Evolutionary conservation across 2,888 invertebrate species (phyloP).

Genomic region (Cataglyphis livida): DNA sequence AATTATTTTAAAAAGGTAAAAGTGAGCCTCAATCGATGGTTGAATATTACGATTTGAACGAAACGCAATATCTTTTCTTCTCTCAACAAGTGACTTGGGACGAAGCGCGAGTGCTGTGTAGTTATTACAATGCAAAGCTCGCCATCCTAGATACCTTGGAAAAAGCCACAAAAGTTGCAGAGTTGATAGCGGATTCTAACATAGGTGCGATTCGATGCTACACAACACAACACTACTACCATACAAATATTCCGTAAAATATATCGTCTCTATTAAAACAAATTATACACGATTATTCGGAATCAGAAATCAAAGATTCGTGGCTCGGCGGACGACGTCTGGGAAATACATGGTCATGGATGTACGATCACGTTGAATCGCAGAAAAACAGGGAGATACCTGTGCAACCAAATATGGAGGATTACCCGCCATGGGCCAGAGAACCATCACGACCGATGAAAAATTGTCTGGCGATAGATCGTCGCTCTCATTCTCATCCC

Average conservation of each 20-base stretch:
- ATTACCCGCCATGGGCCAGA: constrained; percentile 86
- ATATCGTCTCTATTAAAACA: not conserved
- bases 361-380: constrained; percentile 57
- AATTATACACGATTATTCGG: not conserved
- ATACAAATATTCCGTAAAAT: not conserved
- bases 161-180: constrained; percentile 86
- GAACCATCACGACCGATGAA: constrained; percentile 82
- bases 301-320: constrained; percentile 71
- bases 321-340: constrained; percentile 76
- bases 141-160: constrained; percentile 86
- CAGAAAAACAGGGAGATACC: constrained; percentile 68
- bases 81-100: constrained; percentile 86
- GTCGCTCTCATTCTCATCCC: constrained; percentile 86
- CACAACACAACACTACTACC: too few relatives aligned
- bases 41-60: constrained; percentile 83
- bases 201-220: constrained; percentile 82
- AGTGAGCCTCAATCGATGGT: constrained; percentile 70
- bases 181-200: constrained; percentile 86
- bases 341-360: constrained; percentile 72
- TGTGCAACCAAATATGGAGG: constrained; percentile 86
- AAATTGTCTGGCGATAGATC: constrained; percentile 86
- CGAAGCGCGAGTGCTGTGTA: constrained; percentile 85
- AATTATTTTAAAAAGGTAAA: constrained; percentile 11
- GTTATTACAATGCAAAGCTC: constrained; percentile 76
- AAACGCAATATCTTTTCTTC: constrained; percentile 86